Evolutionary conservation across 2,888 invertebrate genomes (phyloP).

Genomic region (Urechis unicinctus): DNA sequence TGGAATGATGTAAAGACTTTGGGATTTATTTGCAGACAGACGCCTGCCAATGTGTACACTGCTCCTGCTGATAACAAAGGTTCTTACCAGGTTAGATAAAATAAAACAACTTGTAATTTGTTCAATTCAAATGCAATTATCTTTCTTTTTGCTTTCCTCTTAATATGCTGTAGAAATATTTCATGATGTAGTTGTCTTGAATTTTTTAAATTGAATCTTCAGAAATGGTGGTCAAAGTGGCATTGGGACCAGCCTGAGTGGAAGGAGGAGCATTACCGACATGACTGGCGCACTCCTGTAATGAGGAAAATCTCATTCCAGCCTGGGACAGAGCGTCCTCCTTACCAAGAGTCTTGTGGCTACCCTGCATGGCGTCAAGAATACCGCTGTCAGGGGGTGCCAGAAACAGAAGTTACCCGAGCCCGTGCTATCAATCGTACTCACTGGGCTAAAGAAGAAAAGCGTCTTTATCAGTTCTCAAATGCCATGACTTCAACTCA

Average conservation of each 20-base stretch:
- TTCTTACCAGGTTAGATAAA: slow-evolving; percentile 36
- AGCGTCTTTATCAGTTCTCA: slow-evolving; percentile 43
- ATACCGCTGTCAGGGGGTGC: slow-evolving; percentile 24
- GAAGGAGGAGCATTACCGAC: slow-evolving; percentile 19
- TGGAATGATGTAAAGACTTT: no score
- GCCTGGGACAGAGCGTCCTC: slow-evolving; percentile 11
- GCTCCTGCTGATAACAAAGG: slow-evolving; percentile 27
- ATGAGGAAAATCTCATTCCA: slow-evolving; percentile 16
- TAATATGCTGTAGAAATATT: no score
- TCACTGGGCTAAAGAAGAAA: slow-evolving; percentile 28
- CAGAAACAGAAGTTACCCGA: slow-evolving; percentile 36
- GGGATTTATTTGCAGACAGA: slow-evolving; percentile 18
- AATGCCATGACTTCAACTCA: slow-evolving; percentile 46
- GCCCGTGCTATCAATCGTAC: slow-evolving; percentile 36
- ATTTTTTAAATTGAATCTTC: background rate
- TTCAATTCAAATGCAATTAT: background rate
- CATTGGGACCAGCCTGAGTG: slow-evolving; percentile 15
- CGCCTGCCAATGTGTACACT: slow-evolving; percentile 33
- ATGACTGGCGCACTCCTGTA: slow-evolving; percentile 12
- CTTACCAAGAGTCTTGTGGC: slow-evolving; percentile 9
- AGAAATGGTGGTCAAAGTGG: slow-evolving; percentile 20
- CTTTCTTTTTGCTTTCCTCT: no score
- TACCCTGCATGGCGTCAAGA: slow-evolving; percentile 18
- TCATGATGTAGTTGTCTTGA: no score
- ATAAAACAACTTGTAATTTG: background rate